These are phyloP conservation scores for Chrysopa pallens DNA, from an alignment of 1,140 invertebrate species.

Conservation along the genomic window DNA sequence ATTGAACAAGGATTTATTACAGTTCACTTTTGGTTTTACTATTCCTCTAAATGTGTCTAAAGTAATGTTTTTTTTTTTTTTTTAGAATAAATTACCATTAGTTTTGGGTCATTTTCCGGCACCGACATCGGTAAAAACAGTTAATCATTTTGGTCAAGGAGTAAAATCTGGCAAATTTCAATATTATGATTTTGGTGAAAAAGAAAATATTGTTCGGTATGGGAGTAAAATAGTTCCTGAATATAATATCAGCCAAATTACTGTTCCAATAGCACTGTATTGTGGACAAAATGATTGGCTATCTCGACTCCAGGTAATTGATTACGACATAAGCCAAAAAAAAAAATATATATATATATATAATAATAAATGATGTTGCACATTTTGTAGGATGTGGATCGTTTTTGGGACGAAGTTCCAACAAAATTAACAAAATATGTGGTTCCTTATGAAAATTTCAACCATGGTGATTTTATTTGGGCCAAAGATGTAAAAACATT, in stretches of 20 bases:
- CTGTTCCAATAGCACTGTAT: constrained; percentile 22
- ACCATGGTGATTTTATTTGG: constrained; percentile 2
- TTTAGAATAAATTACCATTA: not conserved
- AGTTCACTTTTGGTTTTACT: no score
- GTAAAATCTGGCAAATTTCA: constrained; percentile 23
- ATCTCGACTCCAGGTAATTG: constrained; percentile 13
- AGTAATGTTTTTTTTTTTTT: no score
- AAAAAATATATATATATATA: no score
- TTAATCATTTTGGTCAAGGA: constrained; percentile 2
- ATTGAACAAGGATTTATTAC: no score
- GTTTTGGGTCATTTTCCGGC: constrained; percentile 1
- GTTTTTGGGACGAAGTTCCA: no score
- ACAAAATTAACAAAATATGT: no score
- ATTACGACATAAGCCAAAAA: not conserved
- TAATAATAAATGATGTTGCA: no score
- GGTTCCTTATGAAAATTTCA: constrained; percentile 1
- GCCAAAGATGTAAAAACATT: not conserved
- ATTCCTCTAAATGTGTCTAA: no score
- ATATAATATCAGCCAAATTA: constrained; percentile 29
- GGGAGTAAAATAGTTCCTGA: constrained; percentile 26
- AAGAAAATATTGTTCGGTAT: constrained; percentile 20
- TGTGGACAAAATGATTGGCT: constrained; percentile 21
- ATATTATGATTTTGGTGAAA: constrained; percentile 29
- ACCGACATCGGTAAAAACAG: constrained; percentile 1
- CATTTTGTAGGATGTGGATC: no score